Evolutionary conservation across 2,888 invertebrate genomes (phyloP).

Genomic region (Yponomeuta cagnagella): DNA sequence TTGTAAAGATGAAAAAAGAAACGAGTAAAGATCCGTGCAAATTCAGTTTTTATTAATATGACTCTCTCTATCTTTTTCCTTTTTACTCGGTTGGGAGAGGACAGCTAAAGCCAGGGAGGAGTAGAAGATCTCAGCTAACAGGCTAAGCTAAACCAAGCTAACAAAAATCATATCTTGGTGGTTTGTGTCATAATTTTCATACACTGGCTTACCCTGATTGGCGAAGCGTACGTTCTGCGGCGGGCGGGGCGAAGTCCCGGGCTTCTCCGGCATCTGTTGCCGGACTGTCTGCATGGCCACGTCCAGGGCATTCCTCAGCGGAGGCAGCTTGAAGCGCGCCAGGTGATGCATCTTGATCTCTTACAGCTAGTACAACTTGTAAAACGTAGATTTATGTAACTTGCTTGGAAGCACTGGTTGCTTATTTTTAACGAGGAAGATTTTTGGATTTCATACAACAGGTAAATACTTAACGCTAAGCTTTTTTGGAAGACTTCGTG

Average conservation of each 20-base stretch:
- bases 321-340: constrained; percentile 80
- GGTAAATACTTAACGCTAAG: constrained; percentile 10
- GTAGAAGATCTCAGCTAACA: no score
- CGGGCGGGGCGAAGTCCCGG: constrained; percentile 64
- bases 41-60: no score
- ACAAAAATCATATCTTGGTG: no score
- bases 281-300: constrained; percentile 89
- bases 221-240: constrained; percentile 74
- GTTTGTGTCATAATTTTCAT: no score
- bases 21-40: no score
- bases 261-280: constrained; percentile 84
- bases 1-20: no score
- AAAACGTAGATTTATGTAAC: neutral
- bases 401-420: constrained; percentile 8
- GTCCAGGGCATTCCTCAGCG: constrained; percentile 84
- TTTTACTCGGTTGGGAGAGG: no score
- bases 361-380: constrained; percentile 21
- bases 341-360: constrained; percentile 50
- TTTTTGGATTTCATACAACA: neutral
- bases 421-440: constrained; percentile 7
- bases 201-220: constrained; percentile 53
- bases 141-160: no score
- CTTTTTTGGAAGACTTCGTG: constrained; percentile 65
- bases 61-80: no score
- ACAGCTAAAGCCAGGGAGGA: no score